Percentiles rank a stretch among this genome's conserved stretches.
Conservation (phyloP, 2,113 vertebrate species). For the Rafetus swinhoei region DNA sequence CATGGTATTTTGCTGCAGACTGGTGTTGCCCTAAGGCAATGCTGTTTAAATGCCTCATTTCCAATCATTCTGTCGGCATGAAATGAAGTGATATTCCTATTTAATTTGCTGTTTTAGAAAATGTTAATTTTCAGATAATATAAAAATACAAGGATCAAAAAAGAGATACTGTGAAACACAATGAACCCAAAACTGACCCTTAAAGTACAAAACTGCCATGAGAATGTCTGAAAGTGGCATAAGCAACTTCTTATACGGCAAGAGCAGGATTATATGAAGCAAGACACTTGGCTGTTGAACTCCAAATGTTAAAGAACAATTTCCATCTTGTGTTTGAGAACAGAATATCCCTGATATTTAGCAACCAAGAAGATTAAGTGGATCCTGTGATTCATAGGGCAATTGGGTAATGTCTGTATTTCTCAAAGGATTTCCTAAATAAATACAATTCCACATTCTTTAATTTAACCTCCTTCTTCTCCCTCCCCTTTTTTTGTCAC, state of each 20-base stretch:
- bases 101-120: neutral
- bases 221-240: neutral
- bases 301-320: neutral
- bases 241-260: neutral
- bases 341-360: neutral
- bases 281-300: neutral
- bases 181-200: neutral
- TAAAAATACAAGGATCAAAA: neutral
- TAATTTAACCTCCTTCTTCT: neutral
- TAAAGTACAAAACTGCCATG: neutral
- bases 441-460: neutral
- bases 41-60: neutral
- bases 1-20: neutral
- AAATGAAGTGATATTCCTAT: neutral
- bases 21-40: neutral
- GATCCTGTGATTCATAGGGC: neutral
- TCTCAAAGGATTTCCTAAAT: neutral
- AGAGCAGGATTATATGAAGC: neutral
- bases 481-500: neutral
- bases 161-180: neutral
- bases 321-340: neutral
- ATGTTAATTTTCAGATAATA: neutral
- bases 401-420: neutral
- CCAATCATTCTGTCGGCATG: neutral
- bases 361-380: neutral